Base-by-base conservation (phyloP, 2,888 invertebrate species). In the Yponomeuta plumbellus region DNA sequence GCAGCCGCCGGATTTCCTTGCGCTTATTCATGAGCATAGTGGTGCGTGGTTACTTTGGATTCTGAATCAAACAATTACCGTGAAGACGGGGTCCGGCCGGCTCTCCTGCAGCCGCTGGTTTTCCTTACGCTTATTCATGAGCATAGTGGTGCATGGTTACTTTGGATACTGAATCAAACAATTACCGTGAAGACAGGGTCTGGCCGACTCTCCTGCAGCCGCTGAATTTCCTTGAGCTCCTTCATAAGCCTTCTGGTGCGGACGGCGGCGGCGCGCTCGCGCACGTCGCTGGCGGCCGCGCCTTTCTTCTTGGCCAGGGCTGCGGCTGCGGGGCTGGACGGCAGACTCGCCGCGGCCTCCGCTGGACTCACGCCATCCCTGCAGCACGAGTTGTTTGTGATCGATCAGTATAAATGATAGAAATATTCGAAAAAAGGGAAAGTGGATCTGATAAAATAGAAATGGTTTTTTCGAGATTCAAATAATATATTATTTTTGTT, bases 101-200 rank as follows among this genome's bases (percentile, higher is more conserved):
- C 92, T 93, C 74, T 92, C 92, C 80, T 96, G 95, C 69, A 94
- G 86, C 75, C 94, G 93, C 79, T 96, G 95, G 75, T 96, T 94
- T 83, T 96, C 96, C 72, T 94, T 94, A 71, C 95, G 93, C 78
- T 97, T 97, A 81, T 97, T 96, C 97, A 97, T 97, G 68, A 97
- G 93, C 64, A n/a, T n/a, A n/a, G n/a, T n/a, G n/a, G n/a, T n/a
- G n/a, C n/a, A n/a, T n/a, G n/a, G n/a, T n/a, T n/a, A n/a, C n/a
- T 34, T 34, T 1, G 34, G 34, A 10, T 34, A 8, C 34, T 6
- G 34, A 34, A 10, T 34, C 22, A 11, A 11, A 22, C 57, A 66
- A 76, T 80, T 75, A 93, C 97, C 73, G 95, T 95, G 79, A 97
- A 97, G 20, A 95, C 91, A 4, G 96, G 95, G 73, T 95, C 94